Evolutionary conservation across 2,797 vertebrate genomes (phyloP), one percentile per base, ranked within the genome.

Genomic region (Siniperca obscura): DNA sequence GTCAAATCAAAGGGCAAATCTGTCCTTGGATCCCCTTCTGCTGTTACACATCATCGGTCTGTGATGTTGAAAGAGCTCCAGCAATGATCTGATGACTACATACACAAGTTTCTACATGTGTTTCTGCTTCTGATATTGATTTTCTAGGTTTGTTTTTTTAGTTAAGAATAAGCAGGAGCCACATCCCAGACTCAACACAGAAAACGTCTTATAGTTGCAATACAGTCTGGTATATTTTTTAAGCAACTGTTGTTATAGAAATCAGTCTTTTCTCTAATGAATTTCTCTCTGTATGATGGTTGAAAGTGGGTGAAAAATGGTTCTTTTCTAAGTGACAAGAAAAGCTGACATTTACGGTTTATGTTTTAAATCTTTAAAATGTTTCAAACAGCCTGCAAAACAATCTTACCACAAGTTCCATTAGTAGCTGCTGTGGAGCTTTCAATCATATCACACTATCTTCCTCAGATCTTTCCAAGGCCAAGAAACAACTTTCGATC

Each of bases 121-220:
- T 34, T 70, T 69, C 56, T 44, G 62, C 69, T 59, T 40, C 38
- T 40, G 7, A 57, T 22, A 36, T 57, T 56, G 48, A 84, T 67
- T 76, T 64, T 70, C 60, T n/a, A 1, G 13, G 36, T 66, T 75
- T 53, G 22, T 1, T 48, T 38, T 36, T 12, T 11, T 13, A 56
- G 67, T 48, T 5, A 1, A 48, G 16, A 77, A 76, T 10, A 42
- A 52, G 22, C 30, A 62, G 27, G n/a, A 70, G 17, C 36, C 14
- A 27, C 25, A 46, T 25, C 38, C 2, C 14, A 3, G 10, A 34
- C 36, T 40, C 50, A 25, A 21, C 36, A 13, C 16, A 56, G 0
- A 10, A 73, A 55, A 44, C 17, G 5, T 52, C 25, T 34, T 1
- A 0, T 6, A 11, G 52, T 11, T n/a, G 53, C 25, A 55, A 12